Evolutionary conservation across 1,140 invertebrate genomes (phyloP), one percentile per base, ranked within the genome.

Genomic region (Bombus superbus): DNA sequence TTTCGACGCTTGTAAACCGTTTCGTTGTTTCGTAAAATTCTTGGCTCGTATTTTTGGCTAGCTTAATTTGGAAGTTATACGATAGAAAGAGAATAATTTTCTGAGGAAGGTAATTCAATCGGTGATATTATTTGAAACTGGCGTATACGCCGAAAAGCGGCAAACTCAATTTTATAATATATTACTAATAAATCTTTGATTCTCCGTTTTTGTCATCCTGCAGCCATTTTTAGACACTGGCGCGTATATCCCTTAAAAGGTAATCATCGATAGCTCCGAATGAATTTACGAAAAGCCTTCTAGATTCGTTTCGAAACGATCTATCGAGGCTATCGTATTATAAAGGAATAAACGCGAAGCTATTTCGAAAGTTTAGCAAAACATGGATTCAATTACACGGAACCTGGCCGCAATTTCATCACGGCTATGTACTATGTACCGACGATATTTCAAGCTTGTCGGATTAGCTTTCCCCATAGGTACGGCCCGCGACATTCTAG

Each of bases 401-500:
- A 66, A 66, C 0, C 32, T 13, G 35, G 32, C 40, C 80, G 40
- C 44, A 68, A 68, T 68, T 68, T 62, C 47, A 53, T 53, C 47
- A 22, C 8, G 8, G 3, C 18, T 28, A 82, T 25, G 42, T 53
- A 11, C 22, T 47, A 47, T 32, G 53, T 42, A 10, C 28, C 6
- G 0, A 25, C 80, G 28, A 82, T 82, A 82, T 74, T 73, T 82
- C 80, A 74, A 74, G 71, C 80, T 82, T 57, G 59, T 35, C 71
- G 72, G 72, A 83, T 83, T 83, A 83, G 81, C 75, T 75, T 62
- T 44, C 8, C 28, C 18, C 11, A 25, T 11, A 53, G 78, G 25
- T 28, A 53, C 3, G 4, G 15, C 2, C 32, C 3, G 8, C n/a
- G 59, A 72, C 57, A 22, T 40, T 18, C 47, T 74, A 53, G 47